Base-by-base conservation (phyloP, 2,888 invertebrate genomes). In the Parnassius orleans region DNA sequence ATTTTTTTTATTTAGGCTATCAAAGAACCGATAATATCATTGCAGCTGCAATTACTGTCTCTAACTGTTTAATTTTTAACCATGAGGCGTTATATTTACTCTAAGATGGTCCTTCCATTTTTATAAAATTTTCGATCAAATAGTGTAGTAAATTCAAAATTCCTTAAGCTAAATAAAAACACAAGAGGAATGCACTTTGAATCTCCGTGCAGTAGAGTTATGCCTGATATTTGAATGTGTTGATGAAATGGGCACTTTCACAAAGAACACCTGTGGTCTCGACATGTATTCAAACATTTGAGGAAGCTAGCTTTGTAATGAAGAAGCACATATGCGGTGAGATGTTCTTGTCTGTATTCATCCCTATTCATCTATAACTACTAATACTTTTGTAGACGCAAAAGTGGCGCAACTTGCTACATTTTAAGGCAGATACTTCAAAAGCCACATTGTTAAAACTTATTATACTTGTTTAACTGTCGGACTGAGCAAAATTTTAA, bases 191-290 rank as follows among this genome's bases (percentile, higher is more conserved):
- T 57, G 56, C 53, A 24, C 47, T 61, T 60, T 44, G 60, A 61
- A 51, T 54, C 60, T 33, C 53, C 48, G 48, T 43, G 53, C 61
- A 46, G 61, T 53, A 53, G 47, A 47, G 62, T 44, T 48, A 43
- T 53, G n/a, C 12, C 57, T 33, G 48, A 62, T 57, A 57, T 62
- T 62, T 57, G 61, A 60, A 60, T 60, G 57, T 54, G 57, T 53
- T 53, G 61, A 57, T 61, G 24, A 53, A 57, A 62, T 53, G 57
- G 57, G 57, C 62, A 53, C 53, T 62, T 50, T 48, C 60, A 43
- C 51, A 55, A 50, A 57, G 57, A 57, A 56, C 62, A 62, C 62
- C 62, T 62, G 62, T 44, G 62, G 62, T 62, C 62, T 60, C 42
- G 15, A 19, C 53, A 57, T 48, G 46, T 53, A 57, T 62, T 57